Evolutionary conservation across 2,113 vertebrate genomes (phyloP).

Genomic region (Microcebus jonahi): DNA sequence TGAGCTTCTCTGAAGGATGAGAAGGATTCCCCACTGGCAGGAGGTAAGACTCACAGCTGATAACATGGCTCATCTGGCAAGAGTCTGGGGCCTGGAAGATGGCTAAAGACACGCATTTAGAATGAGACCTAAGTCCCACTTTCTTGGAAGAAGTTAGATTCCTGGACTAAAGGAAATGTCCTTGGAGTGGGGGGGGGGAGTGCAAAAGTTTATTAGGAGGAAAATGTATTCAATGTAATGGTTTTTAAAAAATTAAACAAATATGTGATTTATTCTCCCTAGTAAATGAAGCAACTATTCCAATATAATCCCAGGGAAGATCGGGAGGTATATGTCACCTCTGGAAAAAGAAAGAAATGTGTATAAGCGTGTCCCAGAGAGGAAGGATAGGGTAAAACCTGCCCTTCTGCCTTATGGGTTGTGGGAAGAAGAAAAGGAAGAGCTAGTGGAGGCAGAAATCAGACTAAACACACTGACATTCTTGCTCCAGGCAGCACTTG

Average conservation of each 20-base stretch:
- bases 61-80: not conserved
- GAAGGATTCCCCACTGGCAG: not conserved
- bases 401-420: not conserved
- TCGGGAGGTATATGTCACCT: not conserved
- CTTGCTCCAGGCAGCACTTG: too few species aligned
- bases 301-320: not conserved
- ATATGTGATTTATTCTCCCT: not conserved
- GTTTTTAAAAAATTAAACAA: not conserved
- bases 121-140: not conserved
- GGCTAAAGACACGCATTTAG: not conserved
- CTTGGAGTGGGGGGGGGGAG: not conserved
- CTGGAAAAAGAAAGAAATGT: not conserved
- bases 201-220: not conserved
- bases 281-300: not conserved
- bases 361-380: not conserved
- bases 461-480: not conserved
- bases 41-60: not conserved
- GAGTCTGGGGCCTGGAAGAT: not conserved
- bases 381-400: not conserved
- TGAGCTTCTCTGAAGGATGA: not conserved
- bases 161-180: not conserved
- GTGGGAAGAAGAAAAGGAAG: not conserved
- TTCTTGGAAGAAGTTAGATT: not conserved
- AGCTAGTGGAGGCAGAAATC: not conserved
- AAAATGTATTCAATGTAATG: not conserved